These are phyloP conservation scores for Enteromius unitaeniatus DNA, from an alignment of 2,797 vertebrate species.

Conservation along the genomic window DNA sequence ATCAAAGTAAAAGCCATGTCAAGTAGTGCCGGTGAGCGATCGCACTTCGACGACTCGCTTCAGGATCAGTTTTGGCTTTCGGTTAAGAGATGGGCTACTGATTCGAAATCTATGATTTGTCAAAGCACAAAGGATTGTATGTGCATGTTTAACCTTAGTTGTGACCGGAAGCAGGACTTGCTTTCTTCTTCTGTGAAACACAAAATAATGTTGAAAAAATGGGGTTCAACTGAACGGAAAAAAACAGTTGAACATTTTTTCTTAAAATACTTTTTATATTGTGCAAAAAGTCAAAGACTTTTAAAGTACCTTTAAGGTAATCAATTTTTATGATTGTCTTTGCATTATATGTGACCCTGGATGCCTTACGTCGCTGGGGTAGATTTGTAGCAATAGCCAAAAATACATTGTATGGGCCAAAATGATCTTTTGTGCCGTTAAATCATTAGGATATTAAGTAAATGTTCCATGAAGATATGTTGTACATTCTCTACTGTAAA, in stretches of 20 bases:
- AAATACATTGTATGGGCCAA: too few species aligned
- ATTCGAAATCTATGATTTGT: constrained; percentile 23
- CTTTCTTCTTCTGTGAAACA: constrained; percentile 15
- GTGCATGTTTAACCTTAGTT: not conserved
- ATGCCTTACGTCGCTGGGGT: too few species aligned
- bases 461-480: too few species aligned
- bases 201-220: not conserved
- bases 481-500: too few species aligned
- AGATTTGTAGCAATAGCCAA: too few species aligned
- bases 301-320: not conserved
- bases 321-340: not conserved
- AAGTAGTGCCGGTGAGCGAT: constrained; percentile 45
- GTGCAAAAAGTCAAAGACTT: not conserved
- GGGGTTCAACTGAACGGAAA: not conserved
- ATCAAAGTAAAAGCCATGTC: constrained; percentile 59
- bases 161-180: not conserved
- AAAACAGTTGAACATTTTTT: not conserved
- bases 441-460: too few species aligned
- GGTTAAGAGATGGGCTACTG: not conserved
- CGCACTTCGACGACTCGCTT: not conserved
- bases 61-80: constrained; percentile 11
- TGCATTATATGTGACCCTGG: not conserved
- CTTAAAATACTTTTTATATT: not conserved
- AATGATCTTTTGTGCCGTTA: too few species aligned
- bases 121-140: not conserved